Percentiles rank a stretch among this genome's conserved stretches.
Conservation (phyloP, 2,888 invertebrate species). For the Ochlodes sylvanus region DNA sequence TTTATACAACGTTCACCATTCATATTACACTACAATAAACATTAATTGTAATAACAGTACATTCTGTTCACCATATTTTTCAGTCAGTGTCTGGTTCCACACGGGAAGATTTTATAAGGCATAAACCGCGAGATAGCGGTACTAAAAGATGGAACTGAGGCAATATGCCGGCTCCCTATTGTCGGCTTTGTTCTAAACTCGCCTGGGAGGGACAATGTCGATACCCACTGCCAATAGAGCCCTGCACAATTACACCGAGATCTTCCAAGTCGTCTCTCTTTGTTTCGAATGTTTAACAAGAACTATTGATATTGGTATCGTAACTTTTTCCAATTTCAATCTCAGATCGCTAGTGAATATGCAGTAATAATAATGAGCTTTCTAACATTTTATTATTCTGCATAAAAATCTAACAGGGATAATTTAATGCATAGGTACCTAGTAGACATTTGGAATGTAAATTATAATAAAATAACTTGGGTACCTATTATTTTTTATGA, state of each 20-base stretch:
- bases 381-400: background rate
- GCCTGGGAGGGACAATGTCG: constrained; percentile 33
- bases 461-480: no score
- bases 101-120: constrained; percentile 75
- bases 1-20: no score
- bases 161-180: constrained; percentile 76
- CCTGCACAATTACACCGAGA: constrained; percentile 31
- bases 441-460: no score
- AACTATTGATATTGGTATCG: constrained; percentile 19
- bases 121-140: constrained; percentile 77
- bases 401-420: background rate
- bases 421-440: no score
- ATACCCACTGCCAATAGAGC: constrained; percentile 25
- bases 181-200: constrained; percentile 66
- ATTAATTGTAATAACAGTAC: constrained; percentile 20
- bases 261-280: constrained; percentile 24
- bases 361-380: background rate
- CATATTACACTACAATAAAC: constrained; percentile 4
- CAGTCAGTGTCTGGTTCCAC: constrained; percentile 54
- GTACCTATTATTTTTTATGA: no score
- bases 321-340: constrained; percentile 11
- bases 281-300: constrained; percentile 27
- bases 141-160: constrained; percentile 75
- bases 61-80: constrained; percentile 26
- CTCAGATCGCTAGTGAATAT: background rate